These are phyloP conservation scores for Eupithecia exiguata DNA, from an alignment of 2,888 invertebrate species.

Conservation along the genomic window DNA sequence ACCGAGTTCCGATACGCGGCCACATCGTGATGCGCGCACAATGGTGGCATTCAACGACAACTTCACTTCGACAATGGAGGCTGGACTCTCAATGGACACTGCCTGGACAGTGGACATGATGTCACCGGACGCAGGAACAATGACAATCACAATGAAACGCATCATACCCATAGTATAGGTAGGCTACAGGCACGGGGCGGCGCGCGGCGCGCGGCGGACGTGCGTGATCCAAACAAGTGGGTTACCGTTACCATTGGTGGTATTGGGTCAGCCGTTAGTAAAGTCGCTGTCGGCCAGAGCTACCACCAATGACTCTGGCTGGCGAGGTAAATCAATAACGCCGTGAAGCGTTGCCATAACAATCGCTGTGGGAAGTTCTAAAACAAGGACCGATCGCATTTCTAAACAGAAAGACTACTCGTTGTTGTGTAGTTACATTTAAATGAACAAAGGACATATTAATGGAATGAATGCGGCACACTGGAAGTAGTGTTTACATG, in stretches of 20 bases:
- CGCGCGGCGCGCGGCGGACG: too few species aligned
- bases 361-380: constrained; percentile 9
- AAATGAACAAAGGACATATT: background rate
- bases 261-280: constrained; percentile 19
- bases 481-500: background rate
- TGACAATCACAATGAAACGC: constrained; percentile 63
- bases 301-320: background rate
- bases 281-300: background rate
- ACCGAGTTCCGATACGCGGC: constrained; percentile 46
- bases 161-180: constrained; percentile 12
- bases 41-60: constrained; percentile 61
- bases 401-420: background rate
- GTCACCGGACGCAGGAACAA: constrained; percentile 74
- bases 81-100: constrained; percentile 59
- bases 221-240: constrained; percentile 32
- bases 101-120: constrained; percentile 52
- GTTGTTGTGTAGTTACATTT: background rate
- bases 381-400: background rate
- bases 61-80: constrained; percentile 52
- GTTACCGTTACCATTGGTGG: constrained; percentile 21
- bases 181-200: background rate
- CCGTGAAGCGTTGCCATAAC: constrained; percentile 13
- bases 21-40: constrained; percentile 56
- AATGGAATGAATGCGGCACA: background rate
- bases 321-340: constrained; percentile 16